These are phyloP conservation scores for Talpa occidentalis DNA, from an alignment of 2,113 vertebrate genomes.

Conservation along the genomic window DNA sequence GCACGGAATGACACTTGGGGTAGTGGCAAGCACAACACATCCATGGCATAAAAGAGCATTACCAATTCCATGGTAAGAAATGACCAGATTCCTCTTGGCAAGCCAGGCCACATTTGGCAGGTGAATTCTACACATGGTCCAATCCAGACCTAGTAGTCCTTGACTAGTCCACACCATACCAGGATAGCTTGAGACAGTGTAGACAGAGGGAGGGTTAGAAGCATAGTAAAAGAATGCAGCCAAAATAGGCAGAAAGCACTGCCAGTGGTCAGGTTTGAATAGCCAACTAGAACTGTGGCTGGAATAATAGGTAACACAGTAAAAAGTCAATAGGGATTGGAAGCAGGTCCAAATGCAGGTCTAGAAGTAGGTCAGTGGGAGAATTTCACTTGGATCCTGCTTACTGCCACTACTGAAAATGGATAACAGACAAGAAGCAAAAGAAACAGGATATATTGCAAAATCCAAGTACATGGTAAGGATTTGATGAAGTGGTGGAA, in stretches of 20 bases:
- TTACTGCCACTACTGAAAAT: not conserved
- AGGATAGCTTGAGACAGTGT: not conserved
- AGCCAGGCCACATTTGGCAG: not conserved
- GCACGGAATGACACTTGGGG: not conserved
- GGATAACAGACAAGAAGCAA: not conserved
- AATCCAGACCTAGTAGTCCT: not conserved
- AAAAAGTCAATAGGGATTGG: not conserved
- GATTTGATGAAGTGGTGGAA: not conserved
- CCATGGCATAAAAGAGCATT: not conserved
- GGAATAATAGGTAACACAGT: not conserved
- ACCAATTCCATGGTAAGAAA: not conserved
- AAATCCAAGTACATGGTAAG: not conserved
- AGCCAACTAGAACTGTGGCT: not conserved
- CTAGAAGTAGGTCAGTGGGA: not conserved
- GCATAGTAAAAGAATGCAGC: not conserved
- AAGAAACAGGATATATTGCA: not conserved
- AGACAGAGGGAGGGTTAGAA: not conserved
- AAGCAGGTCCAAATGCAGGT: not conserved
- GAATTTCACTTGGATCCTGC: not conserved
- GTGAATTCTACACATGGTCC: not conserved
- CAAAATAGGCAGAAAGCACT: conserved; percentile 27
- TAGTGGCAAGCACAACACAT: not conserved
- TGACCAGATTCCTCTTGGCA: not conserved
- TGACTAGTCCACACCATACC: not conserved
- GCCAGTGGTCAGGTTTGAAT: not conserved